phyloP scores from a whole-genome alignment of 1,140 invertebrate genomes.

The Cotesia vestalis region DNA sequence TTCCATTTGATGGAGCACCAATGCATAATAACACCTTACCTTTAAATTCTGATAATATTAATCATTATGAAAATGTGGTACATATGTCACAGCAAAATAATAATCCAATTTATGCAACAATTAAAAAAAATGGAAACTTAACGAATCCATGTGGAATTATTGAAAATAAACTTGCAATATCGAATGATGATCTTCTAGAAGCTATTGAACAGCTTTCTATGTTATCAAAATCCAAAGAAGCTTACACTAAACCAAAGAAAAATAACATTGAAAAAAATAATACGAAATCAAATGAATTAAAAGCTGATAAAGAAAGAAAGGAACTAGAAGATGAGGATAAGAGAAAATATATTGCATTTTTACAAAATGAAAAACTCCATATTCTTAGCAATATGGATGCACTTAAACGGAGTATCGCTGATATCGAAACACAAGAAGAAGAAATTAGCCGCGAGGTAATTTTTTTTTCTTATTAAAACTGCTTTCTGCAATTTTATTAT shows the following conservation, averaged over 20 bases:
- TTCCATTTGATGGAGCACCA: slow-evolving; percentile 45
- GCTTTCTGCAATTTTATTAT: slow-evolving; percentile 2
- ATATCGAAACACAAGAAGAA: slow-evolving; percentile 84
- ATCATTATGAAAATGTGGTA: slow-evolving; percentile 57
- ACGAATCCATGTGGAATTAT: slow-evolving; percentile 55
- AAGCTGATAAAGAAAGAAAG: slow-evolving; percentile 58
- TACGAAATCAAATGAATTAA: slow-evolving; percentile 65
- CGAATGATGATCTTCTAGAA: slow-evolving; percentile 64
- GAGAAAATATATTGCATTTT: slow-evolving; percentile 60
- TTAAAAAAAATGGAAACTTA: slow-evolving; percentile 48
- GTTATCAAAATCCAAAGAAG: slow-evolving; percentile 58
- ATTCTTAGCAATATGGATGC: slow-evolving; percentile 62
- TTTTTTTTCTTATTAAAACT: slow-evolving; percentile 33
- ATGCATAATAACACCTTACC: slow-evolving; percentile 37
- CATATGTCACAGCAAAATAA: slow-evolving; percentile 38
- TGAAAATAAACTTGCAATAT: slow-evolving; percentile 65
- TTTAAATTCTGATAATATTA: slow-evolving; percentile 54
- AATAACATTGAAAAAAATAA: slow-evolving; percentile 64
- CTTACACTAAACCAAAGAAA: slow-evolving; percentile 55
- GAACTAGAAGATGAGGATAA: slow-evolving; percentile 56
- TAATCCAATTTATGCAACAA: slow-evolving; percentile 46
- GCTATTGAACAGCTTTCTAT: slow-evolving; percentile 62
- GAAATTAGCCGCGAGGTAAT: slow-evolving; percentile 83
- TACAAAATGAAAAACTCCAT: slow-evolving; percentile 61
- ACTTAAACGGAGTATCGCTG: slow-evolving; percentile 79